These are phyloP conservation scores for Andricus quercusramuli DNA, from an alignment of 2,888 invertebrate species.

Conservation along the genomic window DNA sequence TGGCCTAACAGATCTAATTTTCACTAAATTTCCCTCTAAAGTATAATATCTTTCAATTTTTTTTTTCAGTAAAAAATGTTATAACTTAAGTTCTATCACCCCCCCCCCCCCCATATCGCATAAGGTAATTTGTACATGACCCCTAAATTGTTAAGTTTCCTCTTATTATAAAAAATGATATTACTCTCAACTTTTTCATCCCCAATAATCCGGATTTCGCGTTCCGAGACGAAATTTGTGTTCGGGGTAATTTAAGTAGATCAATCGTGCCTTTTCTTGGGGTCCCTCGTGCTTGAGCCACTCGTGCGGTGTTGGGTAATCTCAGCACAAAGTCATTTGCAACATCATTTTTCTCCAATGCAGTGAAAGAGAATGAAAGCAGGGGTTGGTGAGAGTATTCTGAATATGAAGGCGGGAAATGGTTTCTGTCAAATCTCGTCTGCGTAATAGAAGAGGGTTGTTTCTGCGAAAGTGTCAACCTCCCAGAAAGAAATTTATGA, in stretches of 20 bases:
- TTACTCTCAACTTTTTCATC: not conserved
- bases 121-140: too few species aligned
- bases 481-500: not conserved
- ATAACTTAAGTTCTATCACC: too few species aligned
- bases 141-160: not conserved
- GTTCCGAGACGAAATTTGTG: not conserved
- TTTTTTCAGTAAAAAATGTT: too few species aligned
- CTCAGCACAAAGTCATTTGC: conserved; percentile 2
- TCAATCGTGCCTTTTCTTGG: conserved; percentile 7
- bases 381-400: not conserved
- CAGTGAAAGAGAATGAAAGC: not conserved
- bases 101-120: too few species aligned
- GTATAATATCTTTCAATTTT: too few species aligned
- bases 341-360: not conserved
- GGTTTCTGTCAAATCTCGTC: not conserved
- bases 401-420: not conserved
- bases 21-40: too few species aligned
- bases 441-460: not conserved
- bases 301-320: not conserved
- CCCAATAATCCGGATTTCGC: not conserved
- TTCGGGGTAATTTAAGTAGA: not conserved
- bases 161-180: not conserved
- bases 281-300: not conserved
- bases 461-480: not conserved
- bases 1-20: too few species aligned